Evolutionary conservation across 2,113 vertebrate species (phyloP), one percentile per base, ranked within the genome.

Genomic region (Psittacara wagleri): DNA sequence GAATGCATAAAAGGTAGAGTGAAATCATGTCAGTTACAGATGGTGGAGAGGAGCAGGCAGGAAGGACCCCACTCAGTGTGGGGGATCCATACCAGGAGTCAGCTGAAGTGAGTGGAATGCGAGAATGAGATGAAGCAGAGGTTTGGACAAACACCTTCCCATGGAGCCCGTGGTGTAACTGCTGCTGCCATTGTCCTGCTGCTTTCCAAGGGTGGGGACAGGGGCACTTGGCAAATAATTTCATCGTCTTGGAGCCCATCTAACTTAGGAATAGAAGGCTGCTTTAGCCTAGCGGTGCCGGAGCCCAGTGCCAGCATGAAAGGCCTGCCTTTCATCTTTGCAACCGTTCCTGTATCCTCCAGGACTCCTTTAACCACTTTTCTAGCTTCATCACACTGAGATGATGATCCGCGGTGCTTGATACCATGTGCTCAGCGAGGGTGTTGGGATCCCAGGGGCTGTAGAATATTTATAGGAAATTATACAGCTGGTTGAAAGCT

Each of bases 61-160:
- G n/a, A 35, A 46, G 10, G 13, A 49, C 15, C 16, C 52, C 5
- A 0, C 12, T 4, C 18, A 39, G 16, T 4, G 0, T 1, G 1
- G 19, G 15, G 20, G 11, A 68, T 6, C 76, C 0, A 1, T 15
- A 46, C 15, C 9, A 17, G 64, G 77, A 55, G 29, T 49, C 29
- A 12, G 35, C 23, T 23, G 37, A 23, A 62, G 76, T 0, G 25
- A 52, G 81, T 35, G 73, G 52, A 61, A 46, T 1, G 19, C 2
- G 7, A 52, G 69, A 59, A 3, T 39, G 49, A 80, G 76, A 41
- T 24, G 68, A 29, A 68, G 49, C n/a, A 33, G 51, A 19, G 31
- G 19, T 11, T 37, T n/a, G 44, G 49, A 88, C 24, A 62, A 72
- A 18, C 13, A 5, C 16, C 46, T 35, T 55, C 67, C 25, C 1